Conservation (phyloP, 2,888 invertebrate species). For the Philonicus albiceps region DNA sequence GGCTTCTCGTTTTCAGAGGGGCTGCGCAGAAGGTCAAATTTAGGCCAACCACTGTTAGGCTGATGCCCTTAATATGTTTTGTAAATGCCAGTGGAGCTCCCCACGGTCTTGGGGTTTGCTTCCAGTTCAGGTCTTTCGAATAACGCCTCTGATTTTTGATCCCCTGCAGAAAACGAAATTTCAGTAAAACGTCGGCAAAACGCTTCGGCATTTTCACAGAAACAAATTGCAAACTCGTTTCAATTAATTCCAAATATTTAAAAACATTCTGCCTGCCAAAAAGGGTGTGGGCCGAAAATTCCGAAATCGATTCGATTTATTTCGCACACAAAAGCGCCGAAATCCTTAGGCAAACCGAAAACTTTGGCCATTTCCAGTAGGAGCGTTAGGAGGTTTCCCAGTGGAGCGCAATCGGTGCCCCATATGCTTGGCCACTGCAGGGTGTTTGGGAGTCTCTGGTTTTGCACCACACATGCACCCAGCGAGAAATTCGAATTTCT, state of each 20-base stretch:
- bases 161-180: not conserved
- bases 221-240: not conserved
- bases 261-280: not conserved
- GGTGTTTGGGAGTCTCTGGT: not conserved
- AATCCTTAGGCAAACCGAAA: not conserved
- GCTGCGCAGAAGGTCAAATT: not conserved
- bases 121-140: not conserved
- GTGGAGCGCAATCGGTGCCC: not conserved
- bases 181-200: not conserved
- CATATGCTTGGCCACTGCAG: not conserved
- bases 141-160: not conserved
- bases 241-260: not conserved
- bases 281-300: not conserved
- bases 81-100: not conserved
- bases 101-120: not conserved
- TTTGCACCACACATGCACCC: not conserved
- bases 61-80: conserved; percentile 19
- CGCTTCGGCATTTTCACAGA: not conserved
- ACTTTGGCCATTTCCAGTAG: not conserved
- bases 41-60: conserved; percentile 6
- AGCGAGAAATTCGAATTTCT: not conserved
- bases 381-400: not conserved
- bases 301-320: not conserved
- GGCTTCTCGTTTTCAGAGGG: not conserved
- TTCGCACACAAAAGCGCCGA: not conserved